Evolutionary conservation across 2,113 vertebrate species (phyloP).

Genomic region (Hypomesus transpacificus): DNA sequence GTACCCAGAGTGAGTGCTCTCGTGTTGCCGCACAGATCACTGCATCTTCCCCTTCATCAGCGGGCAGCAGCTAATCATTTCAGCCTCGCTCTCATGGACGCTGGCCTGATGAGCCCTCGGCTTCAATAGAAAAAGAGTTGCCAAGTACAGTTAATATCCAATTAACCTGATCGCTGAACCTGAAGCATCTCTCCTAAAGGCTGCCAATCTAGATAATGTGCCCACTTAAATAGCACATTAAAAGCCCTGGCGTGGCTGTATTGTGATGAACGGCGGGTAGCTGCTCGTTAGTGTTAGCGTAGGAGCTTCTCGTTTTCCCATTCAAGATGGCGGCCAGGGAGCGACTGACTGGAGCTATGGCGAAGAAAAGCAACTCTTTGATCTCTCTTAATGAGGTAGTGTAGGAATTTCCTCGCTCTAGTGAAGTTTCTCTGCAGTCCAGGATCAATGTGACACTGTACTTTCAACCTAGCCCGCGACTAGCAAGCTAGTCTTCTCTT

Average conservation of each 20-base stretch:
- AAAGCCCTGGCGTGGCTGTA: constrained; percentile 34
- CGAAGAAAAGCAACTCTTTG: constrained; percentile 37
- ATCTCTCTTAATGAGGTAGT: constrained; percentile 5
- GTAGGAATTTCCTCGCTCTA: too few relatives aligned
- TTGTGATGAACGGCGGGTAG: constrained; percentile 39
- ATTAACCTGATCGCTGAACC: constrained; percentile 59
- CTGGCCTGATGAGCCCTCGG: constrained; percentile 8
- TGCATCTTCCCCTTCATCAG: neutral
- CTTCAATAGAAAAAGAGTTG: constrained; percentile 30
- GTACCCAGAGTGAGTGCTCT: constrained; percentile 19
- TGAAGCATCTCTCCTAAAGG: constrained; percentile 36
- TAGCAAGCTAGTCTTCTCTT: too few relatives aligned
- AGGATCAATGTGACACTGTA: too few relatives aligned
- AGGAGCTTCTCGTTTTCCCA: constrained; percentile 22
- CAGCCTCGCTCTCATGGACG: constrained; percentile 18
- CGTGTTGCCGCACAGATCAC: constrained; percentile 6
- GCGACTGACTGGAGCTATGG: constrained; percentile 27
- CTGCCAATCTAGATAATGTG: constrained; percentile 40
- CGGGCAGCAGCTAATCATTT: neutral
- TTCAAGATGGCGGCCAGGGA: constrained; percentile 20
- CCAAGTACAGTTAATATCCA: constrained; percentile 53
- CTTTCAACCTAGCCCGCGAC: too few relatives aligned
- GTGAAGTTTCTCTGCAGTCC: too few relatives aligned
- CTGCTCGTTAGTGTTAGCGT: constrained; percentile 20
- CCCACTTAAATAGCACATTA: constrained; percentile 50